phyloP scores from a whole-genome alignment of 2,888 invertebrate species.

The Schrankia costaestrigalis region DNA sequence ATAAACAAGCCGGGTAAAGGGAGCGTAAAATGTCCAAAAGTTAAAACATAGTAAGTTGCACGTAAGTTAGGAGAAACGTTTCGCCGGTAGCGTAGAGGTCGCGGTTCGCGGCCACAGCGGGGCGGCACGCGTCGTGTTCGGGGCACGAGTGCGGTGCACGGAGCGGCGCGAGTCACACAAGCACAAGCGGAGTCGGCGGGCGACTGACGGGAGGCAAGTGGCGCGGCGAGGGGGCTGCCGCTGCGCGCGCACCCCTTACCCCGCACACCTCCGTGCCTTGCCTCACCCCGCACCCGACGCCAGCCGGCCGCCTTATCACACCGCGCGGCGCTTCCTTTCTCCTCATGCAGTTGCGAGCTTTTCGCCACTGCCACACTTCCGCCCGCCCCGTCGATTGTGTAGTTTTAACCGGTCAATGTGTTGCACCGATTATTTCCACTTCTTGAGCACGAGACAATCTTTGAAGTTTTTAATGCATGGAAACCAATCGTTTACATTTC shows the following conservation, averaged over 20 bases:
- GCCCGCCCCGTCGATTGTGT: conserved; percentile 69
- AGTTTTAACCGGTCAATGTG: conserved; percentile 66
- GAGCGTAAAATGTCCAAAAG: conserved; percentile 71
- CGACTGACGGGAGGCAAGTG: conserved; percentile 77
- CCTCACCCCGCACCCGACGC: conserved; percentile 59
- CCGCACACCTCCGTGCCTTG: conserved; percentile 39
- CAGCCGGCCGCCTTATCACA: conserved; percentile 76
- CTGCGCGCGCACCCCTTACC: conserved; percentile 70
- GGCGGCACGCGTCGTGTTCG: conserved; percentile 79
- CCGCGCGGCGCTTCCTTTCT: conserved; percentile 78
- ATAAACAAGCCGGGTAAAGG: conserved; percentile 78
- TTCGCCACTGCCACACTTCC: conserved; percentile 78
- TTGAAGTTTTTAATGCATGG: conserved; percentile 18
- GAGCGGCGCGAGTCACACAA: conserved; percentile 81
- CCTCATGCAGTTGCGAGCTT: conserved; percentile 79
- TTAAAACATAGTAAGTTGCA: conserved; percentile 77
- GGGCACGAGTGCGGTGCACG: conserved; percentile 79
- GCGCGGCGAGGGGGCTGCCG: conserved; percentile 70
- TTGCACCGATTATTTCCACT: conserved; percentile 54
- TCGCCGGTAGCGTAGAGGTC: conserved; percentile 82
- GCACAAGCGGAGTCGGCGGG: conserved; percentile 81
- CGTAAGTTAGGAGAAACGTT: conserved; percentile 74
- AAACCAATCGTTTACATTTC: too few relatives aligned
- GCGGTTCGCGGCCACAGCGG: conserved; percentile 82
- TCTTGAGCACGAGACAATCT: conserved; percentile 39